Percentiles rank a stretch among this genome's conserved stretches.
Evolutionary conservation across 2,113 vertebrate species (phyloP).

Genomic region (Dasyprocta punctata): DNA sequence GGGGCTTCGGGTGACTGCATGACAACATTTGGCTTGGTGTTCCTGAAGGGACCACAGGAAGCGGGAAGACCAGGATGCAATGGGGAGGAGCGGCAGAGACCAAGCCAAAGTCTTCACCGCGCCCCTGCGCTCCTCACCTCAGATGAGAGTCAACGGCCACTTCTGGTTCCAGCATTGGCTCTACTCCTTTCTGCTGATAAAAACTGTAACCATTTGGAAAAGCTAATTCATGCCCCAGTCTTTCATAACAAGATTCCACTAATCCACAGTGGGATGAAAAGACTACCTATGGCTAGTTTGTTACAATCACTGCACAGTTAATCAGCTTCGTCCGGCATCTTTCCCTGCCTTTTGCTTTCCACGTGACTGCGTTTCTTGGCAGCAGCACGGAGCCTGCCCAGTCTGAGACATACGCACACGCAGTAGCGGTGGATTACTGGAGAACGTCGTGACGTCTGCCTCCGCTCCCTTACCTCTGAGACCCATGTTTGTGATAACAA

Average conservation of each 20-base stretch:
- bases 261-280: background rate
- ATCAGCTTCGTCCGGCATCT: background rate
- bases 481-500: background rate
- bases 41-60: background rate
- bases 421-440: background rate
- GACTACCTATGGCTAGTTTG: background rate
- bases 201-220: background rate
- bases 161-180: background rate
- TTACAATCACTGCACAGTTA: background rate
- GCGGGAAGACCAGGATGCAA: background rate
- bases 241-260: background rate
- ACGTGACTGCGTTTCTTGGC: background rate
- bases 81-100: background rate
- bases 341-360: background rate
- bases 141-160: background rate
- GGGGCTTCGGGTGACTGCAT: background rate
- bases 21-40: background rate
- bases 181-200: background rate
- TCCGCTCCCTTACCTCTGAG: background rate
- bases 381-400: background rate
- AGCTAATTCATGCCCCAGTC: background rate
- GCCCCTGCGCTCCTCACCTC: background rate
- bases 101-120: background rate
- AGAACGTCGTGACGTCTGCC: background rate
- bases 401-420: background rate